These are phyloP conservation scores for Penaeus vannamei DNA, from an alignment of 1,140 invertebrate species.

Conservation along the genomic window DNA sequence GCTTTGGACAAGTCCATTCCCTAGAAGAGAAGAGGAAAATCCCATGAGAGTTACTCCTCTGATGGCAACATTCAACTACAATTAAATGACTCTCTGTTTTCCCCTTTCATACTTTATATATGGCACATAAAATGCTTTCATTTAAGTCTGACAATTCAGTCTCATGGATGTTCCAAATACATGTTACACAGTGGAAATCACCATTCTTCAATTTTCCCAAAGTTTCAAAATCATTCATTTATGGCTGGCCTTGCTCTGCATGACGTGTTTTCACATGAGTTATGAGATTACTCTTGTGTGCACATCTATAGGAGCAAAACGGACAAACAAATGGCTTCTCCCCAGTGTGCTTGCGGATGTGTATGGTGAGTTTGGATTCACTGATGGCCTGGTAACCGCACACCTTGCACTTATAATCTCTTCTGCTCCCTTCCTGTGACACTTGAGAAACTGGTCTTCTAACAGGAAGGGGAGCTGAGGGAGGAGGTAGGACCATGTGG, in stretches of 20 bases:
- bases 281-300: constrained; percentile 61
- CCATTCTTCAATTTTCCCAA: too few relatives aligned
- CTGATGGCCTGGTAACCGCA: constrained; percentile 61
- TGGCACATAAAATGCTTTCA: constrained; percentile 2
- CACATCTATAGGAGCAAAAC: constrained; percentile 53
- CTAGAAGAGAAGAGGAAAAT: constrained; percentile 64
- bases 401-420: constrained; percentile 52
- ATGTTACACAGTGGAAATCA: too few relatives aligned
- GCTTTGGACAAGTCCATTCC: constrained; percentile 60
- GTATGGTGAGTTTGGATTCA: constrained; percentile 60
- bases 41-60: constrained; percentile 56
- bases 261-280: constrained; percentile 58
- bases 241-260: constrained; percentile 42
- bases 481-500: constrained; percentile 51
- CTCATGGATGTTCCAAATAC: too few relatives aligned
- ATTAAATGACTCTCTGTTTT: neutral
- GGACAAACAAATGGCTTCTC: constrained; percentile 55
- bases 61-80: neutral
- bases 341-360: constrained; percentile 57
- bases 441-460: constrained; percentile 29
- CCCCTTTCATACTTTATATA: neutral
- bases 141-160: too few relatives aligned
- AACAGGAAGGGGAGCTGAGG: constrained; percentile 45
- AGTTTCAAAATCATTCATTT: constrained; percentile 4
- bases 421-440: constrained; percentile 35